Evolutionary conservation across 2,797 vertebrate species (phyloP), one percentile per base, ranked within the genome.

Genomic region (Enteromius viviparus): DNA sequence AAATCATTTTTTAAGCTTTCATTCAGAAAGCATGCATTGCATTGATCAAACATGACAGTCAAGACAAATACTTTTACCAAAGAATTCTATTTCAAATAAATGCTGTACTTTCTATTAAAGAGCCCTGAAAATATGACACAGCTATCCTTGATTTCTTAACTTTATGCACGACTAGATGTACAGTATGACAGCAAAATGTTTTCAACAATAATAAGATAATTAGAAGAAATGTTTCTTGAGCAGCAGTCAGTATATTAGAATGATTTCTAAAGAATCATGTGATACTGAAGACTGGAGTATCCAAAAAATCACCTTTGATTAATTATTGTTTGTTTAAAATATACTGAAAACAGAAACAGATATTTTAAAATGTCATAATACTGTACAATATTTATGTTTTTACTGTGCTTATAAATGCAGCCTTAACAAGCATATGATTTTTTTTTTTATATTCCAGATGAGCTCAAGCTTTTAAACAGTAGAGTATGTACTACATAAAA

Each of bases 11-110:
- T 17, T 0, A 19, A 42, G 40, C 11, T 45, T 69, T 23, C 6
- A 69, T 69, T 23, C 21, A 23, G 37, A 12, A 42, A 69, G 66
- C 37, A 69, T 45, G 21, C 66, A 69, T 69, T 69, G 45, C n/a
- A 45, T 7, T 23, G 1, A 45, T 45, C 3, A 23, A 21, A 70
- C 42, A 45, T 8, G 12, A 45, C 37, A 45, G 21, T 45, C 42
- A 69, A 26, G n/a, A 42, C 65, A 40, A 40, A 68, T 68, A 40
- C 21, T 42, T 11, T 45, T 45, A 45, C 23, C 3, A 69, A 26
- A 47, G 14, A 70, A 45, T 45, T 69, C 2, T 42, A 42, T 69
- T 69, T 69, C 11, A 42, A 69, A 42, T 42, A 42, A 68, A 42
- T 42, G 40, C 40, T n/a, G 5, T 14, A 68, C 11, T 23, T 69